Base-by-base conservation (phyloP, 2,797 vertebrate genomes). In the Pangasius larnaudii region DNA sequence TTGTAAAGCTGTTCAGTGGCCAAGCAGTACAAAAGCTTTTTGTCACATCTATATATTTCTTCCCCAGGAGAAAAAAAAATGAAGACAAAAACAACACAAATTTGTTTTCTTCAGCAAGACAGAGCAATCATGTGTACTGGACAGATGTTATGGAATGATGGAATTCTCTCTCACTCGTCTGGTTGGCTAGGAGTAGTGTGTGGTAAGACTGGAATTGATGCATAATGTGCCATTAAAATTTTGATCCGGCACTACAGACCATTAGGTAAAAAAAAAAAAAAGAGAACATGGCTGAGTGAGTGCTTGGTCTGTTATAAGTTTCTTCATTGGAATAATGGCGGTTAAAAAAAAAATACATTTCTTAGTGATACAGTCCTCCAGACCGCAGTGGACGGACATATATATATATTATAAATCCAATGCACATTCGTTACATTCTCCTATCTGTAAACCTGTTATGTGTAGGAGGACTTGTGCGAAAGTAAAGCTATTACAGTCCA, bases 1-100 rank as follows among this genome's bases (percentile, higher is more conserved):
- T 89, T 92, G 78, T 91, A 94, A 95, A 91, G 92, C 92, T 94
- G 92, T 90, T 95, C 92, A 86, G 94, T 95, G 95, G 95, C 93
- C 92, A 95, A 96, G 95, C 95, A 95, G 94, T 93, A 94, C 94
- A 90, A 90, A 93, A 90, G 94, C 95, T 96, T 92, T 93, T 93
- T 96, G 95, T 96, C 95, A 92, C 85, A 83, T 89, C 86, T 86
- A 84, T 75, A 61, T 84, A 86, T 71, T 85, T 91, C 84, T 87
- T 89, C 80, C 83, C 42, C 65, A 49, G 67, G 53, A 85, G 65
- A 85, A 75, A 80, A 87, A 84, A n/a, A 86, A 78, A 88, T 2
- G 59, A 39, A 92, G 58, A n/a, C 85, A 89, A 87, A 75, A 81
- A 84, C 46, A 79, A 75, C 16, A 87, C 56, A 78, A 65, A 63